These are phyloP conservation scores for Mormyrops attenuatus DNA, from an alignment of 2,797 vertebrate species.

Conservation along the genomic window DNA sequence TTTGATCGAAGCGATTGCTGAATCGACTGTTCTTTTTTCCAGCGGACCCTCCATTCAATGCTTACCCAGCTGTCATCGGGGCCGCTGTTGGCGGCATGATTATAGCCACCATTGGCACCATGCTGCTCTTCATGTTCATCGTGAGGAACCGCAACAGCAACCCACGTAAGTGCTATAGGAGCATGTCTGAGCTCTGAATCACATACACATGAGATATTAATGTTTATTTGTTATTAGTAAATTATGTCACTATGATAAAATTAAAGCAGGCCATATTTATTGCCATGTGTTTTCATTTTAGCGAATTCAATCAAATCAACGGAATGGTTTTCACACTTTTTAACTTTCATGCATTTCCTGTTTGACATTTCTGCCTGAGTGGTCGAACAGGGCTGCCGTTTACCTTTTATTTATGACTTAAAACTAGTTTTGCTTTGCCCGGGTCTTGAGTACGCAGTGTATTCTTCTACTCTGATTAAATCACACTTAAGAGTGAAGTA, in stretches of 20 bases:
- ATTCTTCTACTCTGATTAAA: not conserved
- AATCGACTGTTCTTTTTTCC: constrained; percentile 42
- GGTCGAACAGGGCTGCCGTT: not conserved
- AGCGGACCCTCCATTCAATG: constrained; percentile 73
- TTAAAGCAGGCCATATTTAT: not conserved
- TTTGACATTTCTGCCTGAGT: not conserved
- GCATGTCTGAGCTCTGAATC: not conserved
- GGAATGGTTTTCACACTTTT: not conserved
- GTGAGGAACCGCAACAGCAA: constrained; percentile 70
- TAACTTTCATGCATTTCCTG: not conserved
- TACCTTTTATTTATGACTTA: not conserved
- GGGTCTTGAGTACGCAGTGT: not conserved
- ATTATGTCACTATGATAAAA: not conserved
- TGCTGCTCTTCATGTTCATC: constrained; percentile 69
- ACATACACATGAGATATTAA: not conserved
- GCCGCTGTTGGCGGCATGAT: constrained; percentile 77
- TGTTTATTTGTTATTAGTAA: not conserved
- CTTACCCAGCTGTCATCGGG: constrained; percentile 75
- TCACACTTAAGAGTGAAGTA: not conserved
- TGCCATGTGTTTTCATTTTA: not conserved
- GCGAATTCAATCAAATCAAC: not conserved
- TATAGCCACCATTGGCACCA: constrained; percentile 60
- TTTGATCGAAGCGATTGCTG: not conserved
- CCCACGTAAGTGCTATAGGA: constrained; percentile 66
- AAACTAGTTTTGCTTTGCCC: not conserved